These are phyloP conservation scores for Chymomyza costata DNA, from an alignment of 1,140 invertebrate species.

Conservation along the genomic window DNA sequence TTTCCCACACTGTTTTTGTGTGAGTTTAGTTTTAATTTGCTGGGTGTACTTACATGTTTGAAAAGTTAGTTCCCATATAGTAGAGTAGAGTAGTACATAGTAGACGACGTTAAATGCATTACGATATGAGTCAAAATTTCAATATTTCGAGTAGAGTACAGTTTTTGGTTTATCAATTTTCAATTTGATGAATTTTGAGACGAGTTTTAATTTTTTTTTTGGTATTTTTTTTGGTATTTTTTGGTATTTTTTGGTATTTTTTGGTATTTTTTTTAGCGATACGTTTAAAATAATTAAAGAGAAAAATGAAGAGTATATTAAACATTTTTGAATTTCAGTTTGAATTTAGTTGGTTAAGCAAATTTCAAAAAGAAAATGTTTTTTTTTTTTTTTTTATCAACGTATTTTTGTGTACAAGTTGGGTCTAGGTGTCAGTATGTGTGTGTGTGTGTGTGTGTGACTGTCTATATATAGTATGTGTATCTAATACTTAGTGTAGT, in stretches of 20 bases:
- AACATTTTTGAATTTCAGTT: constrained; percentile 62
- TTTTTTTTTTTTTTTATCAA: constrained; percentile 23
- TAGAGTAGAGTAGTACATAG: constrained; percentile 40
- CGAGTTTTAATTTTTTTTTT: constrained; percentile 32
- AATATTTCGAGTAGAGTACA: constrained; percentile 52
- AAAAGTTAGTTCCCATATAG: constrained; percentile 31
- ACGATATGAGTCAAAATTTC: constrained; percentile 58
- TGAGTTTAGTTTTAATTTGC: constrained; percentile 15
- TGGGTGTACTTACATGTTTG: constrained; percentile 56
- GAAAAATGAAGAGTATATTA: constrained; percentile 71
- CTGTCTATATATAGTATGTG: constrained; percentile 36
- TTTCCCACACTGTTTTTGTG: constrained; percentile 11
- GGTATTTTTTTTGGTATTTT: constrained; percentile 19
- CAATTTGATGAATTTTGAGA: constrained; percentile 35
- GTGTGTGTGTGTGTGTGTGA: constrained; percentile 27
- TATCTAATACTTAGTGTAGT: too few relatives aligned
- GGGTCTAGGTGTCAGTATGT: constrained; percentile 13
- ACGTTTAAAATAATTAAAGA: constrained; percentile 72
- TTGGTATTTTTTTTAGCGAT: constrained; percentile 56
- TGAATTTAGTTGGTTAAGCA: constrained; percentile 52
- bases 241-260: constrained; percentile 33
- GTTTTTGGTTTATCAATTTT: constrained; percentile 19
- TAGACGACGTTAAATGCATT: constrained; percentile 23
- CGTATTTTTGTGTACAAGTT: constrained; percentile 27
- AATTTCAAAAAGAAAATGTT: constrained; percentile 53